Conservation (phyloP, 2,113 vertebrate species). For the Ammodytes dubius region DNA sequence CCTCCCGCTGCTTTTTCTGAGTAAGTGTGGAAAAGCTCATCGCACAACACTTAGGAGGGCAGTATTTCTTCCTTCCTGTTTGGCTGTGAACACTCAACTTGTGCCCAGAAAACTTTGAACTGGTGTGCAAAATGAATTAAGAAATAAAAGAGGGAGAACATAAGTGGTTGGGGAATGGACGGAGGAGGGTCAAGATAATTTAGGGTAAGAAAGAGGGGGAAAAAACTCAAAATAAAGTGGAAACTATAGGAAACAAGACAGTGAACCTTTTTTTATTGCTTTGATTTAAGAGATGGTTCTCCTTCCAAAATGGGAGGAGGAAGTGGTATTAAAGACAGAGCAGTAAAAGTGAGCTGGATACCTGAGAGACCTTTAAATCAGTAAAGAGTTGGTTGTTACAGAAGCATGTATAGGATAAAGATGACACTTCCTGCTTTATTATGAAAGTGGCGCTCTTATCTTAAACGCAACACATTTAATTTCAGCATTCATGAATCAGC, state of each 20-base stretch:
- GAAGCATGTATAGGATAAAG: constrained; percentile 30
- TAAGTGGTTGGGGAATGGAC: not conserved
- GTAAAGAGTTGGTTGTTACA: constrained; percentile 33
- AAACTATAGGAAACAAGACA: constrained; percentile 29
- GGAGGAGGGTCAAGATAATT: constrained; percentile 2
- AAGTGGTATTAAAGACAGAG: constrained; percentile 64
- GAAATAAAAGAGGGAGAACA: not conserved
- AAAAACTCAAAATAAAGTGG: constrained; percentile 14
- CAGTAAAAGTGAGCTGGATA: constrained; percentile 51
- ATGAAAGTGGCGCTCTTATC: constrained; percentile 5
- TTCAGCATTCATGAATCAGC: not conserved
- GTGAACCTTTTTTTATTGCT: constrained; percentile 56
- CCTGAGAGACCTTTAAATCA: constrained; percentile 63
- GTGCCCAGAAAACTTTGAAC: constrained; percentile 38
- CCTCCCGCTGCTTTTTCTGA: constrained; percentile 62
- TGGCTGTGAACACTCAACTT: constrained; percentile 22
- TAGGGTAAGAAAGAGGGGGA: not conserved
- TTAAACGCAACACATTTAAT: not conserved
- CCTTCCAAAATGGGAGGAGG: constrained; percentile 46
- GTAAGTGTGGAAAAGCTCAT: constrained; percentile 67
- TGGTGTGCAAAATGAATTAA: constrained; percentile 23
- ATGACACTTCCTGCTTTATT: constrained; percentile 12
- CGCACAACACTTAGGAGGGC: constrained; percentile 63
- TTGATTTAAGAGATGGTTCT: constrained; percentile 68
- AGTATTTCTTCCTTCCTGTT: constrained; percentile 57